Conservation (phyloP, 2,888 invertebrate species). For the Cantharis lateralis region DNA sequence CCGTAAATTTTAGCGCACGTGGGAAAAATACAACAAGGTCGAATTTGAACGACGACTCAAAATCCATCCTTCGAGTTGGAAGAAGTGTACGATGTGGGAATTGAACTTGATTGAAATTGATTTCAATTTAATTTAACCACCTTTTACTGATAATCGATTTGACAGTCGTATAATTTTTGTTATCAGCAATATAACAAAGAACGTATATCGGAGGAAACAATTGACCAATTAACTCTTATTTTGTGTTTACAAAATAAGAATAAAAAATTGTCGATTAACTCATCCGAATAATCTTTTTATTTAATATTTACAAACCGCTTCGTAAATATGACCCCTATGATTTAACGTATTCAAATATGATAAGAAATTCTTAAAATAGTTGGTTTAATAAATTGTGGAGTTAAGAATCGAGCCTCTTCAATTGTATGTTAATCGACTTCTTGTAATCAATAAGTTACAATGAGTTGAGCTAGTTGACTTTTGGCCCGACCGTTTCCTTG, state of each 20-base stretch:
- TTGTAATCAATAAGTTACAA: slow-evolving; percentile 40
- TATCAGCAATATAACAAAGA: background rate
- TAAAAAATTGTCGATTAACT: background rate
- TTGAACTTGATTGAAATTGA: background rate
- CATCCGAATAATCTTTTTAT: background rate
- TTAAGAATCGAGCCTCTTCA: slow-evolving; percentile 12
- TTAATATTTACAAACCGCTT: background rate
- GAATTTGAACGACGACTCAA: background rate
- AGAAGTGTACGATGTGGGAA: background rate
- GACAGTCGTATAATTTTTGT: background rate
- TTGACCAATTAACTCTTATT: background rate
- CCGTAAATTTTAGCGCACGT: background rate
- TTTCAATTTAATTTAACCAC: background rate
- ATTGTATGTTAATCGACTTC: slow-evolving; percentile 43
- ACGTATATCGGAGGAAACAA: background rate
- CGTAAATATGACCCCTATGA: background rate
- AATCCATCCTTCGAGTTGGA: background rate
- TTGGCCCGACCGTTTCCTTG: slow-evolving; percentile 47
- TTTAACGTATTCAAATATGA: background rate
- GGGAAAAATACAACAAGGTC: background rate
- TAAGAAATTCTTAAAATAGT: background rate
- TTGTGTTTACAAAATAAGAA: background rate
- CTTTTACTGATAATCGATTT: background rate
- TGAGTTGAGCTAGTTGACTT: slow-evolving; percentile 43
- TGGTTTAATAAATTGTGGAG: background rate